Evolutionary conservation across 1,140 invertebrate genomes (phyloP).

Genomic region (Radopholus similis): DNA sequence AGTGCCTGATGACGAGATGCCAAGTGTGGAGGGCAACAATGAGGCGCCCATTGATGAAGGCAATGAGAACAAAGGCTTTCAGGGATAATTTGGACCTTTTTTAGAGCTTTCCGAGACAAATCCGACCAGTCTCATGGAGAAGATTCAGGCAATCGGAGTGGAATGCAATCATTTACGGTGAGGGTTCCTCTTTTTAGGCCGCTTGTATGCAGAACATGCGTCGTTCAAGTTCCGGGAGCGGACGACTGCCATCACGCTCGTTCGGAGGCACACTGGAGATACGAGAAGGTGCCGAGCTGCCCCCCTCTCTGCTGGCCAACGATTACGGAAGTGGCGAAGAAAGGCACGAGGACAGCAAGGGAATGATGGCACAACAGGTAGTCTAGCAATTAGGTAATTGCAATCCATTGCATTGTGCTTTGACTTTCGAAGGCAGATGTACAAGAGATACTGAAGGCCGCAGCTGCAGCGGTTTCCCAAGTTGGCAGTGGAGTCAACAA

Average conservation of each 20-base stretch:
- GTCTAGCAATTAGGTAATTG: neutral
- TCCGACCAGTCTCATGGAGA: neutral
- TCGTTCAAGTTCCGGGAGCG: neutral
- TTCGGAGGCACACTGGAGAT: constrained; percentile 11
- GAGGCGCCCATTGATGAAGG: neutral
- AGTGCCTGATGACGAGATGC: no score
- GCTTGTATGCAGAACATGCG: constrained; percentile 13
- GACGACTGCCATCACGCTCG: neutral
- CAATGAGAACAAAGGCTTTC: neutral
- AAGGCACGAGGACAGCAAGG: neutral
- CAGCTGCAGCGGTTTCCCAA: constrained; percentile 4
- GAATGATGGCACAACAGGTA: neutral
- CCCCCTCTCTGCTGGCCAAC: neutral
- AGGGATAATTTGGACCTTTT: neutral
- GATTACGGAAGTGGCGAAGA: neutral
- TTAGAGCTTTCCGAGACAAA: neutral
- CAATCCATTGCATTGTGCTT: neutral
- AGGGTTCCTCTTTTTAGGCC: neutral
- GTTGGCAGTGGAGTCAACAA: neutral
- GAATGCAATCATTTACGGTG: neutral
- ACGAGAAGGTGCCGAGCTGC: constrained; percentile 5
- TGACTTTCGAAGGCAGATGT: constrained; percentile 4
- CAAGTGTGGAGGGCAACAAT: no score
- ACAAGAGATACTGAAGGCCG: constrained; percentile 11
- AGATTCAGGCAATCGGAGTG: neutral